These are phyloP conservation scores for Formicarius rufipectus DNA, from an alignment of 2,113 vertebrate genomes.

Conservation along the genomic window DNA sequence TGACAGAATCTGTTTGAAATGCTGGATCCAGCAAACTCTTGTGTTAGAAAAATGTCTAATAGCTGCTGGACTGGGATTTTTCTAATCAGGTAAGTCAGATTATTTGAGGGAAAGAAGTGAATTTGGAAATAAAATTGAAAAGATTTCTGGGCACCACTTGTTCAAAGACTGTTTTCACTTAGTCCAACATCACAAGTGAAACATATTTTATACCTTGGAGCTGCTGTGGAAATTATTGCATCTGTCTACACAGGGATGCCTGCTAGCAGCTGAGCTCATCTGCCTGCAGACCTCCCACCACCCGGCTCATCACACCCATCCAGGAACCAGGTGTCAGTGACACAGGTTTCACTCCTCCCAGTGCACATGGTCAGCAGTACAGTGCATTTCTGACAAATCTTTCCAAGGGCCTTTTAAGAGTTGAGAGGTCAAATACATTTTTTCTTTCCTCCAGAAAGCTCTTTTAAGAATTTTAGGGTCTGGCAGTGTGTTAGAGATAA, in stretches of 20 bases:
- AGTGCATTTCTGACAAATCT: neutral
- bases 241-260: neutral
- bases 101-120: neutral
- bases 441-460: fast-evolving
- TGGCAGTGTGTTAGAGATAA: neutral
- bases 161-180: neutral
- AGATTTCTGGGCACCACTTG: neutral
- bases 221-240: neutral
- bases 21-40: neutral
- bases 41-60: neutral
- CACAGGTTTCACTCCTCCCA: neutral
- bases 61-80: neutral
- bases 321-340: neutral
- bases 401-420: neutral
- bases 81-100: neutral
- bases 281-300: neutral
- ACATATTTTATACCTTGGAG: neutral
- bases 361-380: fast-evolving
- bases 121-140: neutral
- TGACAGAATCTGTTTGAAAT: neutral
- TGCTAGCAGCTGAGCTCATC: neutral
- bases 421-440: neutral
- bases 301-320: fast-evolving
- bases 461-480: neutral
- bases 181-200: neutral